A percentile compares a stretch with the other conserved stretches of the same genome.
These are phyloP conservation scores for Mesocentrotus franciscanus DNA, from an alignment of 53 echinoderm and acorn worm genomes.

Conservation along the genomic window DNA sequence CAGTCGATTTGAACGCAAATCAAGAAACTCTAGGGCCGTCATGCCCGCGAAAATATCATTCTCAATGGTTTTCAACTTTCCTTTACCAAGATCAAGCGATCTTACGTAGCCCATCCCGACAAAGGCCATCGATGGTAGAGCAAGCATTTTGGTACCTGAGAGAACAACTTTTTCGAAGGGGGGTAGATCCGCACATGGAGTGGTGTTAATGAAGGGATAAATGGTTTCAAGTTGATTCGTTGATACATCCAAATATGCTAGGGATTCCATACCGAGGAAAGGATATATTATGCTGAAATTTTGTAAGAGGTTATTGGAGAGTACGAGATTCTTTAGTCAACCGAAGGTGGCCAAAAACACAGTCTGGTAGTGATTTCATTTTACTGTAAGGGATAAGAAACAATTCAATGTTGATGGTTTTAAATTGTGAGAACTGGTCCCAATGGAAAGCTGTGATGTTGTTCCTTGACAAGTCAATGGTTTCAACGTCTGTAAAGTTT, in stretches of 20 bases:
- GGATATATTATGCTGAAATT: slow-evolving; percentile 32
- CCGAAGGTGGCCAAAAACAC: background rate
- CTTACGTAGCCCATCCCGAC: background rate
- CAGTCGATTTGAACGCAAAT: background rate
- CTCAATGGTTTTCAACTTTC: background rate
- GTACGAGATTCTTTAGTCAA: background rate
- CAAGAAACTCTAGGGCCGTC: slow-evolving; percentile 14
- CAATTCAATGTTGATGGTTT: background rate
- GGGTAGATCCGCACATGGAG: background rate
- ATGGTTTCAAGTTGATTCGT: background rate
- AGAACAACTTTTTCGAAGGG: background rate
- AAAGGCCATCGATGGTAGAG: background rate
- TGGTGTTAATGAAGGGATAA: background rate
- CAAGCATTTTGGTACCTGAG: background rate
- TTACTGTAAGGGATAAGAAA: background rate
- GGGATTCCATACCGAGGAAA: slow-evolving; percentile 20
- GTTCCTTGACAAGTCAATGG: background rate
- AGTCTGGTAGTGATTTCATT: background rate
- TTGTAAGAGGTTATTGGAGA: background rate
- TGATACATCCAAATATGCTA: background rate
- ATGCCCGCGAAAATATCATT: background rate
- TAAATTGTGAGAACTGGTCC: slow-evolving; percentile 4
- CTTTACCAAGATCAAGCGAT: background rate
- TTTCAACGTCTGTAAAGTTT: background rate
- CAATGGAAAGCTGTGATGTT: background rate